phyloP scores from a whole-genome alignment of 2,113 vertebrate species.

The Chunga burmeisteri region DNA sequence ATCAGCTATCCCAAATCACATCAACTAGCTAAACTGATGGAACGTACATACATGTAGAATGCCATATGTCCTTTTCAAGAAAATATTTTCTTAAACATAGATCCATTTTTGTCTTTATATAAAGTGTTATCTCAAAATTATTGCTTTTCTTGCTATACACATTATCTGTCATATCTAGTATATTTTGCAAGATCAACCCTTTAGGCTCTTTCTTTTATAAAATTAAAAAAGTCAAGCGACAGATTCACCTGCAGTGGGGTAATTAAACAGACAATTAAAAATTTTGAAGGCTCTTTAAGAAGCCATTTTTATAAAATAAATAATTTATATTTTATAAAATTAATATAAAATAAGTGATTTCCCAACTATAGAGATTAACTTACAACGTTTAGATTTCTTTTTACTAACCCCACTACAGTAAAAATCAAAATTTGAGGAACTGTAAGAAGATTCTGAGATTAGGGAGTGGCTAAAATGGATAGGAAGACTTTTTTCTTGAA shows the following conservation, averaged over 20 bases:
- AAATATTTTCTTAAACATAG: not conserved
- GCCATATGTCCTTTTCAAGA: not conserved
- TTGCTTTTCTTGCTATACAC: not conserved
- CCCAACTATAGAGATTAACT: not conserved
- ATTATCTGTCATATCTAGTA: not conserved
- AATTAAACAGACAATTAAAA: not conserved
- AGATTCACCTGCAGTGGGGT: not conserved
- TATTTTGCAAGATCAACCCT: not conserved
- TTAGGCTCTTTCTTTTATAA: not conserved
- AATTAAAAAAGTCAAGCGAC: not conserved
- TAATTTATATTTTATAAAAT: not conserved
- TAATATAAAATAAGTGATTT: not conserved
- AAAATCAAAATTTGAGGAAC: constrained; percentile 54
- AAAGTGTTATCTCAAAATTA: not conserved
- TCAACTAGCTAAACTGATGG: not conserved
- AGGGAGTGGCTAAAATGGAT: not conserved
- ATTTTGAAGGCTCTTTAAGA: not conserved
- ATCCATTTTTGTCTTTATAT: not conserved
- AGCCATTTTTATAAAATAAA: not conserved
- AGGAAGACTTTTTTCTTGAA: not conserved
- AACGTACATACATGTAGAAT: not conserved
- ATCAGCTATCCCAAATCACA: not conserved
- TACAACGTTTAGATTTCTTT: not conserved
- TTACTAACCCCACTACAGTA: not conserved
- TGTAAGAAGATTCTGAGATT: not conserved